Base-by-base conservation (phyloP, 2,113 vertebrate species). In the Alethe castanea region DNA sequence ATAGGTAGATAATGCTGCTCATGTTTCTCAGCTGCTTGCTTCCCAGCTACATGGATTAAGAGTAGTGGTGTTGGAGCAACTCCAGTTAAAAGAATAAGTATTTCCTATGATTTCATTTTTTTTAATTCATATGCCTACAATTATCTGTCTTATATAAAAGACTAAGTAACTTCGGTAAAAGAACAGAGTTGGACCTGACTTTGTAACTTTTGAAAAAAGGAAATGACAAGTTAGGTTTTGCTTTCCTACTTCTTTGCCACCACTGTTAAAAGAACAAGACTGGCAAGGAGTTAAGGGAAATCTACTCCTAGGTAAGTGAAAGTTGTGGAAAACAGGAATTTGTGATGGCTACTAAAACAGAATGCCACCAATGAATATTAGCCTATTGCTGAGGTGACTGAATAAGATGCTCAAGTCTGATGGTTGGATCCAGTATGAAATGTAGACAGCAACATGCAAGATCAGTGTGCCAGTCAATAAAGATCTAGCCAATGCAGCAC, bases 391-490 rank as follows among this genome's bases (percentile, higher is more conserved):
- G 45, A 82, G n/a, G 54, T n/a, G 80, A 80, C 28, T 19, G 61
- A 66, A 35, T n/a, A 42, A 31, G 44, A 14, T 56, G 28, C n/a
- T 53, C 8, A 74, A 69, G 22, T 42, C 70, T 76, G 25, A 9
- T 50, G 19, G 48, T 17, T 25, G 36, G 19, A 82, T 53, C 29
- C 45, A 69, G 42, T 1, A 1, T 11, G 82, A 72, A 90, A 57
- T 26, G 4, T 0, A 60, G 11, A 22, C 12, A 65, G 25, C n/a
- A 44, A 19, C 0, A 1, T 4, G 19, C 15, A 36, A 52, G 15
- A 60, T 18, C 11, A 7, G 25, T 6, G 17, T 33, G 15, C 25
- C 24, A 69, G 20, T 26, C 61, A 82, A 16, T 5, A 0, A 1
- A 79, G 14, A 67, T 12, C 38, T 18, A 36, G 48, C 22, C 60